These are phyloP conservation scores for Autographa pulchrina DNA, from an alignment of 2,888 invertebrate species.

Conservation along the genomic window DNA sequence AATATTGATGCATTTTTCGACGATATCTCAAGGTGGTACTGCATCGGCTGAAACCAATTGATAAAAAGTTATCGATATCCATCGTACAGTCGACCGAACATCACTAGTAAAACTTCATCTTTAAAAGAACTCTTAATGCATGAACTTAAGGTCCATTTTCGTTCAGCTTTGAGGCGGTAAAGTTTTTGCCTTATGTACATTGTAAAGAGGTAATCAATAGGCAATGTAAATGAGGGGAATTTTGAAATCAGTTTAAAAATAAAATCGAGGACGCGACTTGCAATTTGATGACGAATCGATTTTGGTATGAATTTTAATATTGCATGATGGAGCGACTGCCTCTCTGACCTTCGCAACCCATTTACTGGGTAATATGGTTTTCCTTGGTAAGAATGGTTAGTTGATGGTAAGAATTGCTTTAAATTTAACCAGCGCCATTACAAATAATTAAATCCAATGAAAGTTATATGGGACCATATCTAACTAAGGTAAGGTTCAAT, in stretches of 20 bases:
- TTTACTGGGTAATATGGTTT: too few relatives aligned
- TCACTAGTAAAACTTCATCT: not conserved
- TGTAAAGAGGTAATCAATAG: not conserved
- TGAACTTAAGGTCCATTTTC: not conserved
- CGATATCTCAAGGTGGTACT: not conserved
- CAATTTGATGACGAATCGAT: not conserved
- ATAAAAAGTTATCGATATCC: not conserved
- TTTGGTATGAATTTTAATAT: not conserved
- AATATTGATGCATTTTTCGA: not conserved
- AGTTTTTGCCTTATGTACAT: not conserved
- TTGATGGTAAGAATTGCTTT: too few relatives aligned
- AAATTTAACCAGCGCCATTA: too few relatives aligned
- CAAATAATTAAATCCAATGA: too few relatives aligned
- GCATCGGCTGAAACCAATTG: not conserved
- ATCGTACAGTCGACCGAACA: not conserved
- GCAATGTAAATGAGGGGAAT: not conserved
- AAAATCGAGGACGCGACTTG: not conserved
- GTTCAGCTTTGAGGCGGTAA: not conserved
- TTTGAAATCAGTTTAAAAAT: not conserved
- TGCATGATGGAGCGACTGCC: not conserved
- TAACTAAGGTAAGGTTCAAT: too few relatives aligned
- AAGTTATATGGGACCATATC: too few relatives aligned
- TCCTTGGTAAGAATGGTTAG: too few relatives aligned
- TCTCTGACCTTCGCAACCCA: too few relatives aligned
- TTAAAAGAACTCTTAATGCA: not conserved